These are phyloP conservation scores for Perccottus glenii DNA, from an alignment of 2,113 vertebrate species.

Conservation along the genomic window DNA sequence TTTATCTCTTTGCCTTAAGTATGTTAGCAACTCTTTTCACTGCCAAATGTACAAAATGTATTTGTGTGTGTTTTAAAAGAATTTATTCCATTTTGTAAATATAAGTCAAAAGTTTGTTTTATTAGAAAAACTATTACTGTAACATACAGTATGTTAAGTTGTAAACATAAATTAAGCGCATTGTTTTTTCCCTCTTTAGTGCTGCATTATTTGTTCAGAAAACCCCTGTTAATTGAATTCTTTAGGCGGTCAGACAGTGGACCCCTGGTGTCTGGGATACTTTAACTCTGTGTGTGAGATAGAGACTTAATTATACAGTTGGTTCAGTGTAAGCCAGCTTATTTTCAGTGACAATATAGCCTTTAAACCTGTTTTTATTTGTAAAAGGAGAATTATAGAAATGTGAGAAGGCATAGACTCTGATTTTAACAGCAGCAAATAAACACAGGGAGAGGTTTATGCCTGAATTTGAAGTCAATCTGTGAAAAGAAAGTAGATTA, in stretches of 20 bases:
- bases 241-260: constrained; percentile 28
- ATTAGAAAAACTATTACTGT: too few species aligned
- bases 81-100: too few species aligned
- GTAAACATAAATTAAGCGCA: background rate
- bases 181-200: constrained; percentile 9
- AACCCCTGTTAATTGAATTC: constrained; percentile 34
- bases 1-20: constrained; percentile 47
- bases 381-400: background rate
- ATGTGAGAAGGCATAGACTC: background rate
- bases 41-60: too few species aligned
- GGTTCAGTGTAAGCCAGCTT: too few species aligned
- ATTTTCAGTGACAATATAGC: constrained; percentile 1
- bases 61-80: too few species aligned
- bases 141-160: too few species aligned
- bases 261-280: constrained; percentile 11
- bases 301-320: constrained; percentile 1
- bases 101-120: too few species aligned
- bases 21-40: background rate
- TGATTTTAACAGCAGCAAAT: constrained; percentile 1
- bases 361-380: constrained; percentile 1
- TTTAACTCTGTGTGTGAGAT: constrained; percentile 13
- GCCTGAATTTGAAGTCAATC: constrained; percentile 27
- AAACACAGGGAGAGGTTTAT: constrained; percentile 15
- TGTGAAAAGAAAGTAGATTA: constrained; percentile 55
- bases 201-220: constrained; percentile 27